Percentiles rank a stretch among this genome's conserved stretches.
These are phyloP conservation scores for Diachasma alloeum DNA, from an alignment of 1,140 invertebrate genomes.

Conservation along the genomic window DNA sequence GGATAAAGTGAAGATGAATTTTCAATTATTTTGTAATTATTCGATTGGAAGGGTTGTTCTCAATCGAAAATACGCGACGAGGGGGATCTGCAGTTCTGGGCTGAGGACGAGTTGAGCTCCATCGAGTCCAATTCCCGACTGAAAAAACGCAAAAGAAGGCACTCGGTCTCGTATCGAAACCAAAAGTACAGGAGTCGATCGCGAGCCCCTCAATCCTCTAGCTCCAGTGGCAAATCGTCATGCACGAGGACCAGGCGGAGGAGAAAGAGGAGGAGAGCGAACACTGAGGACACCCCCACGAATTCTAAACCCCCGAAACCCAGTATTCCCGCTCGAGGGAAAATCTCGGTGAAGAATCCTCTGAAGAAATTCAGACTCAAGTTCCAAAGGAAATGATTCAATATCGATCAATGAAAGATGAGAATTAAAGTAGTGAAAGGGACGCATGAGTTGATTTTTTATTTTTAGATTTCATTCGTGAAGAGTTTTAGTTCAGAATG, in stretches of 20 bases:
- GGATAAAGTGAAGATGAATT: too few relatives aligned
- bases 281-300: background rate
- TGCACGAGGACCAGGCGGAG: background rate
- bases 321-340: background rate
- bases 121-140: conserved; percentile 40
- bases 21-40: background rate
- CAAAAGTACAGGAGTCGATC: conserved; percentile 37
- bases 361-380: background rate
- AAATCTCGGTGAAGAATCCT: background rate
- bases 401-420: too few relatives aligned
- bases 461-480: too few relatives aligned
- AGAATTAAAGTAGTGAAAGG: too few relatives aligned
- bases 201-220: conserved; percentile 12
- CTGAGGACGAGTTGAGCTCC: conserved; percentile 48
- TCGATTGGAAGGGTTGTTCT: conserved; percentile 1
- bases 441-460: too few relatives aligned
- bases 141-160: conserved; percentile 39
- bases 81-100: conserved; percentile 47
- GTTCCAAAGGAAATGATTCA: background rate
- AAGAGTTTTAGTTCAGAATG: too few relatives aligned
- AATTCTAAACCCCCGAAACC: background rate
- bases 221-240: conserved; percentile 11
- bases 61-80: conserved; percentile 37
- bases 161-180: conserved; percentile 46
- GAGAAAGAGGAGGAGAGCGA: background rate